Evolutionary conservation across 2,797 vertebrate species (phyloP), one percentile per base, ranked within the genome.

Genomic region (Bothrops alternatus): DNA sequence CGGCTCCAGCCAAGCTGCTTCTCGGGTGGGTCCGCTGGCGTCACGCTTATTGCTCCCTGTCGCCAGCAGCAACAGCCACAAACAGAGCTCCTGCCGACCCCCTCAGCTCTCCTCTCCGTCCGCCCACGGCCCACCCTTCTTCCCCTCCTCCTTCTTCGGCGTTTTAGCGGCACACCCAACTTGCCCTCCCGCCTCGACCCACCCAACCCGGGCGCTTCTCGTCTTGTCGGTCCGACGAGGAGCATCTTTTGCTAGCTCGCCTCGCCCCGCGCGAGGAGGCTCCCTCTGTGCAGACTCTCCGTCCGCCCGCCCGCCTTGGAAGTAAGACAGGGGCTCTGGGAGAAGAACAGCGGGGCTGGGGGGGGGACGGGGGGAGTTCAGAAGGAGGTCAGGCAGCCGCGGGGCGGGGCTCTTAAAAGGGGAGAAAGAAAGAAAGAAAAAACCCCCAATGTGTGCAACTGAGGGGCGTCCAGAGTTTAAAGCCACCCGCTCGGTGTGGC

Each of bases 11-110:
- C 20, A 25, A 25, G 37, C 37, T 25, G 73, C 20, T 25, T 25
- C 2, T 47, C 3, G 73, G 73, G 73, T 47, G 73, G 73, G 37
- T 25, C 37, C 37, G 3, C 20, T 47, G 20, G 20, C 37, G 73
- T 82, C 37, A 82, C 1, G 3, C 8, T 47, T 47, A 25, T 82
- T 82, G 37, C 37, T 32, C 18, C n/a, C 73, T 20, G 11, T 12
- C 12, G 65, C 90, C 28, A 87, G 89, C n/a, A 26, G 86, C 92
- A 91, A 91, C 90, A 14, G 47, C 47, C 14, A 50, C n/a, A 63
- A 91, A 91, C 86, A 90, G 8, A 89, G 32, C 0, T 7, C 26
- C 86, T 50, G 2, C 32, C 6, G 37, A 2, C 4, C 32, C 16
- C 28, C 25, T 26, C 25, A 4, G 18, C 28, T 78, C 82, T 32